Evolutionary conservation across 2,888 invertebrate genomes (phyloP), one percentile per base, ranked within the genome.

Genomic region (Heterodera filipjevi): DNA sequence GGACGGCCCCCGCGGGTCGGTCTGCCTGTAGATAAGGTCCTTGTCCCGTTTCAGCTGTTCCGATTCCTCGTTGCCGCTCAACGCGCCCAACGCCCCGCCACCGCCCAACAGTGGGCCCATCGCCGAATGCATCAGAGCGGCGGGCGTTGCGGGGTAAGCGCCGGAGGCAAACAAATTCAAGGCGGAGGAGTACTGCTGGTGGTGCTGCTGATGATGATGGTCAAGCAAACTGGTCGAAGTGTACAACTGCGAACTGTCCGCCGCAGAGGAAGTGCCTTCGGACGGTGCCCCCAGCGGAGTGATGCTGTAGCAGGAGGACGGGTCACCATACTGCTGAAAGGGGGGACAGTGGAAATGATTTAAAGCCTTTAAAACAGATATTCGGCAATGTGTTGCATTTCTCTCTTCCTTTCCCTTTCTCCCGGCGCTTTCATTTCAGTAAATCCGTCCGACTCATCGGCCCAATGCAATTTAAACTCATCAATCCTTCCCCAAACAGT

Each of bases 1-100:
- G 22, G 6, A 22, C 19, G 53, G 53, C 35, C 22, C 44, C 19
- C 5, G 66, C 14, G 19, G 32, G 3, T n/a, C 14, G 14, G 82
- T 84, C 73, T 70, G 86, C 85, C 81, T 79, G 77, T 85, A 85
- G 77, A 88, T 87, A 33, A 86, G 85, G 32, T 87, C 87, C 80
- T 87, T 88, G 80, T 87, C 85, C 14, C 85, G 81, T 71, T 88
- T 87, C 74, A 85, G 32, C 39, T 82, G 83, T 33, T 86, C 86
- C 73, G 84, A 84, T 30, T 68, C 76, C 30, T 32, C 44, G 16
- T 74, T 74, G 16, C 59, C 77, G 32, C 77, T 68, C 16, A 66
- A 19, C 30, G 27, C 64, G 30, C 71, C 77, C 39, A 71, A 44
- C 3, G 72, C 33, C 14, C 39, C 49, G 16, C 59, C 49, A 16